These are phyloP conservation scores for Liodrosophila aerea DNA, from an alignment of 2,888 invertebrate species.

Conservation along the genomic window DNA sequence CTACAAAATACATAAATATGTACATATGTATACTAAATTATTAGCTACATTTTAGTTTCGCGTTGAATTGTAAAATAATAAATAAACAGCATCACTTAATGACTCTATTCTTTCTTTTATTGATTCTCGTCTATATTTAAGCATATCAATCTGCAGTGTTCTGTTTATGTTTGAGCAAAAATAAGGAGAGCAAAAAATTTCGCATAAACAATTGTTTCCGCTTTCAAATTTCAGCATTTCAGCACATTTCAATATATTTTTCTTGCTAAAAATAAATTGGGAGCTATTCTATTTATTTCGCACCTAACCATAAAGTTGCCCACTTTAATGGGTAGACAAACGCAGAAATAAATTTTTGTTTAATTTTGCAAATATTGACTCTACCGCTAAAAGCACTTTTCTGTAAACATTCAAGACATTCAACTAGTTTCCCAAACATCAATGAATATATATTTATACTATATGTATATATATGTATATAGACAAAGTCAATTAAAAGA, in stretches of 20 bases:
- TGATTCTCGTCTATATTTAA: conserved; percentile 29
- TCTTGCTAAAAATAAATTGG: conserved; percentile 37
- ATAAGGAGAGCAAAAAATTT: conserved; percentile 15
- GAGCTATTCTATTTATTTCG: conserved; percentile 60
- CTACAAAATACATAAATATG: too few species aligned
- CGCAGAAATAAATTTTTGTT: conserved; percentile 18
- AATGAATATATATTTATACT: neutral
- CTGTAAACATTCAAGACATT: too few species aligned
- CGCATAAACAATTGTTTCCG: conserved; percentile 67
- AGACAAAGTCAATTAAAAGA: conserved; percentile 55
- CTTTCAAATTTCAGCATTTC: conserved; percentile 39
- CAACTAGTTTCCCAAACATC: conserved; percentile 11
- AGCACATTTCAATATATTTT: conserved; percentile 43
- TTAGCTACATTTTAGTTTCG: too few species aligned
- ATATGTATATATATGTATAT: conserved; percentile 6
- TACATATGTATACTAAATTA: too few species aligned
- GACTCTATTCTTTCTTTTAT: too few species aligned
- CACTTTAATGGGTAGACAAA: conserved; percentile 56
- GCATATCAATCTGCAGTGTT: conserved; percentile 22
- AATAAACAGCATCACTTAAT: too few species aligned
- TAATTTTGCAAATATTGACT: conserved; percentile 63
- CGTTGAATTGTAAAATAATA: too few species aligned
- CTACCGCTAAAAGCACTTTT: conserved; percentile 45
- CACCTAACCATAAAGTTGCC: conserved; percentile 69
- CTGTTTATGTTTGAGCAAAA: conserved; percentile 25